These are phyloP conservation scores for Tetrao urogallus DNA, from an alignment of 2,113 vertebrate species.

Conservation along the genomic window DNA sequence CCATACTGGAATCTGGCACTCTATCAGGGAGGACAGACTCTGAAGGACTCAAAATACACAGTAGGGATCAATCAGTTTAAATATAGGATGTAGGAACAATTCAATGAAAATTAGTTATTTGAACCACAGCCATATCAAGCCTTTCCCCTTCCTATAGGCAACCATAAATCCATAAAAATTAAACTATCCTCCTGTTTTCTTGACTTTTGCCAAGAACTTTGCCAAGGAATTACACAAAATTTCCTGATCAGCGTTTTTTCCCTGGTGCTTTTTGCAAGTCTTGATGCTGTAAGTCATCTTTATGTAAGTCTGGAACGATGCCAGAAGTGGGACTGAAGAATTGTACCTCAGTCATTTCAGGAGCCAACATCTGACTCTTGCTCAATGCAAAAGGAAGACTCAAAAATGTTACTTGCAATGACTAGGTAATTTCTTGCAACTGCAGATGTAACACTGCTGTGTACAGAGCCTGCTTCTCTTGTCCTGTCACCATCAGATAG, in stretches of 20 bases:
- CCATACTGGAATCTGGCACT: background rate
- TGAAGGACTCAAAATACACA: background rate
- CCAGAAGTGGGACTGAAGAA: background rate
- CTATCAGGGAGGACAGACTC: background rate
- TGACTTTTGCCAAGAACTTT: constrained; percentile 43
- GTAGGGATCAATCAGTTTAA: constrained; percentile 1
- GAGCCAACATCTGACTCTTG: background rate
- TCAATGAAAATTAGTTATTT: constrained; percentile 33
- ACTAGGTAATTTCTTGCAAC: background rate
- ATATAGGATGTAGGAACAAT: background rate
- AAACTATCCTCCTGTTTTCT: constrained; percentile 2
- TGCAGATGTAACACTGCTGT: background rate
- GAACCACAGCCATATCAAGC: constrained; percentile 24
- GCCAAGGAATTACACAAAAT: constrained; percentile 37
- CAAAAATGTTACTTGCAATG: background rate
- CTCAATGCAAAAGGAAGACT: background rate
- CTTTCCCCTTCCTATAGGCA: background rate
- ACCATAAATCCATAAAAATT: constrained; percentile 37
- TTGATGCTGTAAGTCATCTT: constrained; percentile 25
- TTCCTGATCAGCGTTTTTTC: constrained; percentile 47
- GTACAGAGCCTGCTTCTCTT: background rate
- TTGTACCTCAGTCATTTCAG: background rate
- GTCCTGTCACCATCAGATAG: background rate
- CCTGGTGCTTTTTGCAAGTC: background rate
- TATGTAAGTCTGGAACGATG: constrained; percentile 1